Evolutionary conservation across 64 coral and sea anemone genomes (phyloP).

Genomic region (Trachythela sp.): DNA sequence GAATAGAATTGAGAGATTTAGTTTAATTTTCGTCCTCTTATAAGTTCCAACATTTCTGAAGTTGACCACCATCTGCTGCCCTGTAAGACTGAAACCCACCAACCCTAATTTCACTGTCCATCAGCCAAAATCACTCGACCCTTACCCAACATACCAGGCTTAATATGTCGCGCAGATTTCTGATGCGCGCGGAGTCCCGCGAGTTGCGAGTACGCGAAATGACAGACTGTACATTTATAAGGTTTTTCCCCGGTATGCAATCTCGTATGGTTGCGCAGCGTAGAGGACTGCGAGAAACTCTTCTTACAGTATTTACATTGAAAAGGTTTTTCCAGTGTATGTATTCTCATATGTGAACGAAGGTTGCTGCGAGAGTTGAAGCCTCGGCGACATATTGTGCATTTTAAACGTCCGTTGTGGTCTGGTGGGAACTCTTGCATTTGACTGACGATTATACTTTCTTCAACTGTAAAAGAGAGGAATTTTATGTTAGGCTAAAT

Average conservation of each 20-base stretch:
- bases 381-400: constrained; percentile 86
- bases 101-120: neutral
- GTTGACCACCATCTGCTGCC: too few species aligned
- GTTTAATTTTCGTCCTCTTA: too few species aligned
- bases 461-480: neutral
- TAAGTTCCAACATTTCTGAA: too few species aligned
- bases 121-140: neutral
- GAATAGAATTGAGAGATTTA: too few species aligned
- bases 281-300: constrained; percentile 91
- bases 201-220: constrained; percentile 97
- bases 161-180: constrained; percentile 83
- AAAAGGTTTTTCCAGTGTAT: constrained; percentile 95
- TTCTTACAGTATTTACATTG: constrained; percentile 99
- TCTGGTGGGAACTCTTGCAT: neutral
- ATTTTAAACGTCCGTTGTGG: constrained; percentile 68
- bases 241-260: constrained; percentile 96
- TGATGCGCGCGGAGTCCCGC: constrained; percentile 97
- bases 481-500: neutral
- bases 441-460: neutral
- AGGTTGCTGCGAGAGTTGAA: constrained; percentile 96
- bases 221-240: constrained; percentile 93
- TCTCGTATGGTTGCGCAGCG: constrained; percentile 90
- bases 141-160: constrained; percentile 27
- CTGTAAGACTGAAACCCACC: too few species aligned
- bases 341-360: constrained; percentile 97